phyloP scores from a whole-genome alignment of 2,113 vertebrate genomes.

The Poecile atricapillus region DNA sequence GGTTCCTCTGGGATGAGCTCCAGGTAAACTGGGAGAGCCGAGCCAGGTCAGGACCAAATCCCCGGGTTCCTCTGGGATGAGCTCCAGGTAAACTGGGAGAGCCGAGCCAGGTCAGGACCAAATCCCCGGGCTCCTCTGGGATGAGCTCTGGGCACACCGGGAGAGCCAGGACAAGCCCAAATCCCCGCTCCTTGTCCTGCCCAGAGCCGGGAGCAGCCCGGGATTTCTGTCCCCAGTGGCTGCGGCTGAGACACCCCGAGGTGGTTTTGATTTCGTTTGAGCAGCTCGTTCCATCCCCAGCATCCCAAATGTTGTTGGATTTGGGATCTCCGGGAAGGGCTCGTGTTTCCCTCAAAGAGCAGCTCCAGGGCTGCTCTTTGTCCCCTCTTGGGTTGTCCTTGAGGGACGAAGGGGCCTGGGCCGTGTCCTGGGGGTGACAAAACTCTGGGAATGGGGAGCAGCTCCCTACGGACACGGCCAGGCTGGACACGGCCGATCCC shows the following conservation, averaged over 20 bases:
- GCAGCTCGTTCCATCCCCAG: not conserved
- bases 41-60: no score
- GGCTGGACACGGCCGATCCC: not conserved
- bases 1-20: no score
- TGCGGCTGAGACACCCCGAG: not conserved
- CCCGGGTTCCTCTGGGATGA: not conserved
- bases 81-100: not conserved
- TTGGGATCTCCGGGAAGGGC: not conserved
- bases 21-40: no score
- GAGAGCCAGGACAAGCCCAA: no score
- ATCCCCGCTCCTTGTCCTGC: not conserved
- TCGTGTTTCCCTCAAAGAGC: not conserved
- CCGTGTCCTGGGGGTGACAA: not conserved
- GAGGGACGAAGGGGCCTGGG: not conserved
- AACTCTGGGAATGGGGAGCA: not conserved
- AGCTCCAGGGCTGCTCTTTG: not conserved
- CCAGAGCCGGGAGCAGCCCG: no score
- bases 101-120: not conserved
- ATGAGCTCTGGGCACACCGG: no score
- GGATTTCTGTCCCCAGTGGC: not conserved
- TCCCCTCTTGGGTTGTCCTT: not conserved
- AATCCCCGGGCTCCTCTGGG: no score
- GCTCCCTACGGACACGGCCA: not conserved
- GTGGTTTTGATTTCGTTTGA: not conserved
- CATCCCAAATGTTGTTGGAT: fast-evolving